A percentile compares a stretch with the other conserved stretches of the same genome.
Evolutionary conservation across 2,888 invertebrate species (phyloP).

Genomic region (Ophion slaviceki): DNA sequence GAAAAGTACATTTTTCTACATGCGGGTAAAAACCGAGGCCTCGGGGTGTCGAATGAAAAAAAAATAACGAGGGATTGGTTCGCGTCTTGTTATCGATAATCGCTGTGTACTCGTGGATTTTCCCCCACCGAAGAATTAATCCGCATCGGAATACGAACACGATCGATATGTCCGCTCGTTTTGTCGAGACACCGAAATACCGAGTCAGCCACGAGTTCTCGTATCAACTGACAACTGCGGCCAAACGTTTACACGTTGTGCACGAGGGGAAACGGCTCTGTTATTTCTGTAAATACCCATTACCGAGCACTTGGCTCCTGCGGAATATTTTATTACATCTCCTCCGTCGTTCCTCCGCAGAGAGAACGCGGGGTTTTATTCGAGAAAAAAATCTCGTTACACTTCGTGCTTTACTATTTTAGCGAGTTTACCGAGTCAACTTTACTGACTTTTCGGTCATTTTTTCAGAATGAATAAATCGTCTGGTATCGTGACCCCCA

Average conservation of each 20-base stretch:
- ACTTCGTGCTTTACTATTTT: not conserved
- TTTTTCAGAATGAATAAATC: not conserved
- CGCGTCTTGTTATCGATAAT: not conserved
- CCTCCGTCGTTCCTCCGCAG: not conserved
- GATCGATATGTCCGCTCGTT: not conserved
- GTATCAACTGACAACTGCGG: not conserved
- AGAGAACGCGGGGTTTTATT: not conserved
- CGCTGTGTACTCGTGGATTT: not conserved
- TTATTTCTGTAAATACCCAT: slow-evolving; percentile 48
- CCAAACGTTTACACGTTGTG: slow-evolving; percentile 17
- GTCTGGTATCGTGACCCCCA: not conserved
- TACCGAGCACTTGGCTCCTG: slow-evolving; percentile 7
- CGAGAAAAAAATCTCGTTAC: not conserved
- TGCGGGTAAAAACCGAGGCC: too few relatives aligned
- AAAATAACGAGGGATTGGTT: not conserved
- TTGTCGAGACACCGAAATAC: not conserved
- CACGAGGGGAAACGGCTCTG: slow-evolving; percentile 3
- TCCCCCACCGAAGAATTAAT: not conserved
- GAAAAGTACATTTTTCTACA: too few relatives aligned
- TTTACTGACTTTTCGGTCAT: not conserved
- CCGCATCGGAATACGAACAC: not conserved
- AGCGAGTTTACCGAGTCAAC: not conserved
- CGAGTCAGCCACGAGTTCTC: not conserved
- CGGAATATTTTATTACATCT: slow-evolving; percentile 16
- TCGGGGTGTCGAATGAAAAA: not conserved